phyloP scores from a whole-genome alignment of 2,888 invertebrate species.

The Eurois occulta region DNA sequence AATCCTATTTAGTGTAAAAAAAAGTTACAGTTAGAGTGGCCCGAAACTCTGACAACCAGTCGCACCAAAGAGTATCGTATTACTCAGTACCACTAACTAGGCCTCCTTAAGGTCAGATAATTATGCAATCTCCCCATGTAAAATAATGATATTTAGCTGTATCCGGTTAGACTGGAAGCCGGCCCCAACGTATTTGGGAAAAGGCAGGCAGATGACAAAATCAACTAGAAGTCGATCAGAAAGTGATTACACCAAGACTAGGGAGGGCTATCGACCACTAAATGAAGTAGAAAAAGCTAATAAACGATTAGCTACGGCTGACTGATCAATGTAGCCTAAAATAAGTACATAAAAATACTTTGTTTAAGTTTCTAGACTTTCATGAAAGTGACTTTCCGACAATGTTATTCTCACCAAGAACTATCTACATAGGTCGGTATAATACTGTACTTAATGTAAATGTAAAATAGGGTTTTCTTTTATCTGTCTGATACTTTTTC shows the following conservation, averaged over 20 bases:
- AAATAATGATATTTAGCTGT: not conserved
- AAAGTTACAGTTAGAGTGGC: not conserved
- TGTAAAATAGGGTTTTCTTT: not conserved
- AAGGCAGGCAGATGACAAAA: not conserved
- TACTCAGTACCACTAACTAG: not conserved
- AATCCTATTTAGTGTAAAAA: not conserved
- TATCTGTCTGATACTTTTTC: not conserved
- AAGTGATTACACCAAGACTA: conserved; percentile 32
- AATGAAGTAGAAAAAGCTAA: conserved; percentile 42
- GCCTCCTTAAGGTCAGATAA: not conserved
- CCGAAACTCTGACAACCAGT: not conserved
- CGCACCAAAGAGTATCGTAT: not conserved
- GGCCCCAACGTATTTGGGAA: not conserved
- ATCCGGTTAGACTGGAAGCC: not conserved
- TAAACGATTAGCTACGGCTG: conserved; percentile 2
- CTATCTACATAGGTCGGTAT: not conserved
- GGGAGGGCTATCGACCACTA: conserved; percentile 12
- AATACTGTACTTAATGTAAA: not conserved
- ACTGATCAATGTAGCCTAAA: conserved; percentile 33
- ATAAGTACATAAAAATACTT: conserved; percentile 22
- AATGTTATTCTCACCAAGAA: not conserved
- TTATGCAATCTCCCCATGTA: not conserved
- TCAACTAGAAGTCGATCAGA: conserved; percentile 7
- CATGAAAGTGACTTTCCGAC: conserved; percentile 24
- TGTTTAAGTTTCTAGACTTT: conserved; percentile 37